Base-by-base conservation (phyloP, 2,797 vertebrate species). In the Karalla daura region DNA sequence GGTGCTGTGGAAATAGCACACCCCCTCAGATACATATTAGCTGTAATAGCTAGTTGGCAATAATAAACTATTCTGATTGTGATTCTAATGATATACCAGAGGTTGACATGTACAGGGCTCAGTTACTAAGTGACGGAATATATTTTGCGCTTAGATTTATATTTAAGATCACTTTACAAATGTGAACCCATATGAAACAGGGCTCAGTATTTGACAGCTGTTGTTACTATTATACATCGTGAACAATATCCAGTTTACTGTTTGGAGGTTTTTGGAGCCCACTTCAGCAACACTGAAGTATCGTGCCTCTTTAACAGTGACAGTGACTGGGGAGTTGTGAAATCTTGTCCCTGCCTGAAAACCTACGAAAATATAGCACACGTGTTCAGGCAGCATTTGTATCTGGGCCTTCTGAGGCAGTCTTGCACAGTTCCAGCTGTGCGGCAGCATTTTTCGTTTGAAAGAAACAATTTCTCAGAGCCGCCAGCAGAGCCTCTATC, bases 391-490 rank as follows among this genome's bases (percentile, higher is more conserved):
- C 21, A 40, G 24, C 1, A n/a, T 51, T 36, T 69, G 43, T 44
- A 50, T 13, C 63, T 61, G 18, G 9, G 55, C n/a, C 10, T 54
- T 11, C 44, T 4, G 0, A 44, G 33, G 35, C 53, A 24, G 27
- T 37, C 25, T 51, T 37, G 18, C 46, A 17, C 39, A 15, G 50
- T 52, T 0, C 39, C 30, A 63, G 27, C 63, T 30, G 32, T 43
- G 30, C 30, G 24, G 35, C 71, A 43, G 32, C 63, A n/a, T n/a
- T 55, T 73, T 72, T 60, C 54, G 20, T 8, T 41, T 72, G 27
- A 15, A 41, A 63, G 28, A 73, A 39, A 54, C 45, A 6, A 3
- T 75, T 74, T 75, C 69, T 51, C 52, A 32, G 28, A 70, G 46
- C 25, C 59, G 61, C 62, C 70, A 56, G 24, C 62, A 37, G 59